Base-by-base conservation (phyloP, 2,113 vertebrate genomes). In the Sardina pilchardus region DNA sequence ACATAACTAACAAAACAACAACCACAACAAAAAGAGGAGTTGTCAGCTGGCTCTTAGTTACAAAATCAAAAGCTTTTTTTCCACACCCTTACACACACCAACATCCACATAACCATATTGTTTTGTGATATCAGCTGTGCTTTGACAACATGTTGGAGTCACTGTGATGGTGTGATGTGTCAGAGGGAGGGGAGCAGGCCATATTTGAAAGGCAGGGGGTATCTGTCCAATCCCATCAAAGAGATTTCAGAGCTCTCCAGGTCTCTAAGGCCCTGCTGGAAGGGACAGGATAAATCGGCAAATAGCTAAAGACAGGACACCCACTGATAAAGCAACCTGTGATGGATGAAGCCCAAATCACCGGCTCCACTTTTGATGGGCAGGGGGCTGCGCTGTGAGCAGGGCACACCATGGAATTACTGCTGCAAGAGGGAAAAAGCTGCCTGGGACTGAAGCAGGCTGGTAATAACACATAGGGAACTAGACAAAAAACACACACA, bases 281-380 rank as follows among this genome's bases (percentile, higher is more conserved):
- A 78, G 26, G 30, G 85, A 83, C 45, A 80, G 82, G 30, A 82
- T 84, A 67, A 84, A 81, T 45, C 16, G 39, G 19, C 53, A 87
- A 81, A 81, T 67, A 81, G 75, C 71, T 36, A 45, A 59, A 87
- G 82, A 87, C 83, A 87, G 71, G 71, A 45, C 16, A 21, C 63
- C 82, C n/a, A 83, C 71, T 42, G 83, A 34, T 47, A 81, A 56
- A 63, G 48, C 39, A 81, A 50, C 71, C 75, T 80, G 39, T 84
- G 82, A 83, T 67, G 82, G 71, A 84, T 87, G 86, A 84, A 87
- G 39, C 86, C 82, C 48, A 84, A 71, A 67, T 81, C 82, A 50
- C 17, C 12, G 78, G 50, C 86, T 47, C 75, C 78, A 84, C 75
- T 63, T 67, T 63, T 56, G 59, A 81, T 45, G 36, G 8, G 39